Conservation (phyloP, 2,888 invertebrate species). For the Poecilus cupreus region DNA sequence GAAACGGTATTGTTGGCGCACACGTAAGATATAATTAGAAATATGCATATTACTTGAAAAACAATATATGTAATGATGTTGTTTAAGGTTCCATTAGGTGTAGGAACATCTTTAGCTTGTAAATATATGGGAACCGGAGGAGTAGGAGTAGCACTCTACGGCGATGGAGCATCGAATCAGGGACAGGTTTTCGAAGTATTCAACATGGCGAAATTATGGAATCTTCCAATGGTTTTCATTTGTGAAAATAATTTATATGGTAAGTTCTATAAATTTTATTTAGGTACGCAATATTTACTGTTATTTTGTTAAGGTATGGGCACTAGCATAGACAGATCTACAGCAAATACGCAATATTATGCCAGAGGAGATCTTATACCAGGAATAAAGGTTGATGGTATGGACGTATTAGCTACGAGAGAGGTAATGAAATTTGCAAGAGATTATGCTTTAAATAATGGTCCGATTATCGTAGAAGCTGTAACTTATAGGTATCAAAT, state of each 20-base stretch:
- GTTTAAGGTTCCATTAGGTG: slow-evolving; percentile 84
- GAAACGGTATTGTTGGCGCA: slow-evolving; percentile 93
- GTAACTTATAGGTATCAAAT: slow-evolving; percentile 86
- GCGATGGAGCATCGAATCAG: slow-evolving; percentile 86
- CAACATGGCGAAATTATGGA: slow-evolving; percentile 89
- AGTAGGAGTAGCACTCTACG: slow-evolving; percentile 83
- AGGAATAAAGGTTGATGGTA: slow-evolving; percentile 98
- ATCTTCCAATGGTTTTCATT: slow-evolving; percentile 84
- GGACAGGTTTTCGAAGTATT: slow-evolving; percentile 84
- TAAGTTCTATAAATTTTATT: slow-evolving; percentile 69
- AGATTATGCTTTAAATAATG: slow-evolving; percentile 88
- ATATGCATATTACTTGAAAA: not conserved
- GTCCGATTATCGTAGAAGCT: slow-evolving; percentile 94
- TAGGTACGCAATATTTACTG: not conserved
- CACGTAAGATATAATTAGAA: slow-evolving; percentile 75
- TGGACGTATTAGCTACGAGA: slow-evolving; percentile 95
- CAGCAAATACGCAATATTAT: slow-evolving; percentile 93
- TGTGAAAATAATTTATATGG: slow-evolving; percentile 92
- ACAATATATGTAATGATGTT: slow-evolving; percentile 54
- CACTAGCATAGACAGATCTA: slow-evolving; percentile 90
- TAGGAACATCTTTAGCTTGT: slow-evolving; percentile 85
- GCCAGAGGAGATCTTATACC: slow-evolving; percentile 96
- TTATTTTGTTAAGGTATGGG: slow-evolving; percentile 88
- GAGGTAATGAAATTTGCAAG: slow-evolving; percentile 90
- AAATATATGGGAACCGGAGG: slow-evolving; percentile 82